phyloP scores from a whole-genome alignment of 2,113 vertebrate genomes.

The Bettongia penicillata region DNA sequence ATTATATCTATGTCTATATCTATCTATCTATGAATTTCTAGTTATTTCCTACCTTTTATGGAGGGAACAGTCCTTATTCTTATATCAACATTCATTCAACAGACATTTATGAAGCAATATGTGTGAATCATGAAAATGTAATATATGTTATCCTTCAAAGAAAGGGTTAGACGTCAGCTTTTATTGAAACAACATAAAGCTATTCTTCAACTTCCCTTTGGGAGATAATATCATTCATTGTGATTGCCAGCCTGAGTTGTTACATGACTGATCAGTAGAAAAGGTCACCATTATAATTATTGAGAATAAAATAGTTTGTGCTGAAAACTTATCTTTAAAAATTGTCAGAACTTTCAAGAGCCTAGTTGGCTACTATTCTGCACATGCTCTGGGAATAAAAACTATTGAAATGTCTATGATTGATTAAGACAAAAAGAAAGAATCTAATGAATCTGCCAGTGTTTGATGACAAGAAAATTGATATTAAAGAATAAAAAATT shows the following conservation, averaged over 20 bases:
- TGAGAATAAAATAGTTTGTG: neutral
- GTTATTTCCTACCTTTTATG: too few species aligned
- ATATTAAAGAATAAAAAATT: conserved; percentile 24
- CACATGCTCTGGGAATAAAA: neutral
- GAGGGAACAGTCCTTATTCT: neutral
- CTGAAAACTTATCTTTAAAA: conserved; percentile 26
- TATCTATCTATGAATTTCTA: too few species aligned
- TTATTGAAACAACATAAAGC: neutral
- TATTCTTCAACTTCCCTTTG: neutral
- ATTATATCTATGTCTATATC: too few species aligned
- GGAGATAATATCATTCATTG: neutral
- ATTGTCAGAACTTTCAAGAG: neutral
- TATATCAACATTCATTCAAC: neutral
- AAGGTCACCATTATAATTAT: neutral
- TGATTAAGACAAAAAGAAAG: neutral
- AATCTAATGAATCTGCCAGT: neutral
- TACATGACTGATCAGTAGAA: neutral
- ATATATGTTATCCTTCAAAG: neutral
- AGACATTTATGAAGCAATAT: neutral
- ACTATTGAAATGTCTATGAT: neutral
- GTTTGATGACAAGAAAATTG: neutral
- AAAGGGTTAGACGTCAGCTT: neutral
- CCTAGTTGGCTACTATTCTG: neutral
- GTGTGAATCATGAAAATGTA: neutral
- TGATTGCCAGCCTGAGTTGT: neutral